Evolutionary conservation across 2,797 vertebrate genomes (phyloP).

Genomic region (Sebastes aleutianus): DNA sequence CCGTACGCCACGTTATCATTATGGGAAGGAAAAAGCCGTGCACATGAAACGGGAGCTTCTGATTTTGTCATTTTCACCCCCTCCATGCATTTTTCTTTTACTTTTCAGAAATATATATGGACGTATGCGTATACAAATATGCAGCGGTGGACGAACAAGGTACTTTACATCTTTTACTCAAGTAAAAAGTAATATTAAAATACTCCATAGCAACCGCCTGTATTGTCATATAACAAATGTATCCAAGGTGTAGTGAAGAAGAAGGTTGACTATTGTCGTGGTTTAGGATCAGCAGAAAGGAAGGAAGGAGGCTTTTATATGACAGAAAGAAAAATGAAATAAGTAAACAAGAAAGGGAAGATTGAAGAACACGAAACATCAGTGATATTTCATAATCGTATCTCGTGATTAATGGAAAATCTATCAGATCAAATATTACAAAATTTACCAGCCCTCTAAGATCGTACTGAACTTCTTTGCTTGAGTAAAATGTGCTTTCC

Average conservation of each 20-base stretch:
- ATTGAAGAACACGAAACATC: not conserved
- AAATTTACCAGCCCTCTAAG: not conserved
- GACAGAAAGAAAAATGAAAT: not conserved
- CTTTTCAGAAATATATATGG: slow-evolving; percentile 3
- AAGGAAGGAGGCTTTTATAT: not conserved
- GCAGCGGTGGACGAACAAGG: slow-evolving; percentile 16
- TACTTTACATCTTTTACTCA: not conserved
- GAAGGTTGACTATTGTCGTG: not conserved
- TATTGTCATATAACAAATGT: not conserved
- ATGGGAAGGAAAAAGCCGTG: slow-evolving; percentile 35
- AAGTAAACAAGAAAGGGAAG: not conserved
- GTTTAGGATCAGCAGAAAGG: not conserved
- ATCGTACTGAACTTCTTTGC: not conserved
- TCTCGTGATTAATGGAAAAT: not conserved
- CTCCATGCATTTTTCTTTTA: slow-evolving; percentile 14
- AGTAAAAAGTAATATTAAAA: not conserved
- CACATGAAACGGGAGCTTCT: slow-evolving; percentile 44
- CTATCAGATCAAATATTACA: not conserved
- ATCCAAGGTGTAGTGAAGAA: not conserved
- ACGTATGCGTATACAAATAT: not conserved
- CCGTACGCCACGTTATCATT: not conserved
- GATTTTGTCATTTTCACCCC: slow-evolving; percentile 23
- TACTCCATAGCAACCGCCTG: not conserved
- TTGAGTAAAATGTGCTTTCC: not conserved
- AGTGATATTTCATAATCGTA: not conserved